Percentiles rank a stretch among this genome's conserved stretches.
Evolutionary conservation across 2,888 invertebrate genomes (phyloP).

Genomic region (Myopa testacea): DNA sequence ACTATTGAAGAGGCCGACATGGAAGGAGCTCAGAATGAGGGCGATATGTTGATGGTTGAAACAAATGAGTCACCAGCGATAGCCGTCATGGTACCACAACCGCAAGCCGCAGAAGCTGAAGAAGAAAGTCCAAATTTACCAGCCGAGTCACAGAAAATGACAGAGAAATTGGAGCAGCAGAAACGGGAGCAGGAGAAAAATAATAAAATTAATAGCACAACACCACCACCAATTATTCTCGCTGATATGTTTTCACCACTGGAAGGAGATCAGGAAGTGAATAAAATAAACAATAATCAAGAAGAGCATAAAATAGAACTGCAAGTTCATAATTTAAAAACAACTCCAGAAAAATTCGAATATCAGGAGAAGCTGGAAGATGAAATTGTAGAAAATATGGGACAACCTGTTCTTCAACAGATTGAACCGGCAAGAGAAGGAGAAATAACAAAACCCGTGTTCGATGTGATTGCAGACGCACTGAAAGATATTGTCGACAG

Average conservation of each 20-base stretch:
- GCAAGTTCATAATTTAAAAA: not conserved
- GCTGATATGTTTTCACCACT: not conserved
- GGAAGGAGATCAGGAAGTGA: not conserved
- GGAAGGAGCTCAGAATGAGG: slow-evolving; percentile 21
- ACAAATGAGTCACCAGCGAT: slow-evolving; percentile 56
- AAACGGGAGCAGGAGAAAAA: not conserved
- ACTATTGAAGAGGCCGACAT: slow-evolving; percentile 50
- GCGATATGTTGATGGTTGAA: slow-evolving; percentile 63
- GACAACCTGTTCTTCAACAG: slow-evolving; percentile 42
- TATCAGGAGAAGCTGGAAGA: not conserved
- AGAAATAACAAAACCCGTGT: slow-evolving; percentile 22
- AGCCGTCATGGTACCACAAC: slow-evolving; percentile 7
- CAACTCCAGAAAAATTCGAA: not conserved
- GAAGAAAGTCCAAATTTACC: not conserved
- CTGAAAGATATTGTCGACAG: slow-evolving; percentile 39
- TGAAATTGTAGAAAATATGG: slow-evolving; percentile 29
- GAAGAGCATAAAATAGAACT: not conserved
- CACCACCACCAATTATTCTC: not conserved
- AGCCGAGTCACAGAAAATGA: not conserved
- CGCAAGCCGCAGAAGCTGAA: not conserved
- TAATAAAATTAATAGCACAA: slow-evolving; percentile 1
- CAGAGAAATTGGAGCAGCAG: not conserved
- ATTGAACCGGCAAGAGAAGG: slow-evolving; percentile 47
- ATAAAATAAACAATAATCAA: not conserved
- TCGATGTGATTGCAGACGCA: slow-evolving; percentile 42